phyloP scores from a whole-genome alignment of 35 echinoderm and acorn worm species.

The Apostichopus californicus region DNA sequence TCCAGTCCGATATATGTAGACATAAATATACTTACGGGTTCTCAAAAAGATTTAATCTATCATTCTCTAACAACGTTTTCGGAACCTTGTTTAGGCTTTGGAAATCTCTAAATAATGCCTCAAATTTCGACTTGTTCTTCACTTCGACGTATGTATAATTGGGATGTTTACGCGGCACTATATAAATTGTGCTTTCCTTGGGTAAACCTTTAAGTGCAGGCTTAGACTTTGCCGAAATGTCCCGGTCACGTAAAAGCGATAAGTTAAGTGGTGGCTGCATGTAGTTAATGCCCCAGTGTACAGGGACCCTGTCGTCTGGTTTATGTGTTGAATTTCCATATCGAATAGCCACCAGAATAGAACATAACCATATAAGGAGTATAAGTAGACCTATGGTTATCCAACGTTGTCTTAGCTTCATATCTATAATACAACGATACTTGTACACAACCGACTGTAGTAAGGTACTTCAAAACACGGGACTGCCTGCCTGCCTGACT shows the following conservation, averaged over 20 bases:
- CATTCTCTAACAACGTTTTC: not conserved
- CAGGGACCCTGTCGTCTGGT: not conserved
- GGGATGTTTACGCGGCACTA: not conserved
- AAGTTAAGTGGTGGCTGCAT: not conserved
- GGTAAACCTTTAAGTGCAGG: slow-evolving; percentile 4
- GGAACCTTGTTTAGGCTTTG: slow-evolving; percentile 7
- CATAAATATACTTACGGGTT: not conserved
- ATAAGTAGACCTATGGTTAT: not conserved
- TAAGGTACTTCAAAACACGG: no score
- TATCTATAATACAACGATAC: not conserved
- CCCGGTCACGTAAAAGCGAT: not conserved
- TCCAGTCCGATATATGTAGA: no score
- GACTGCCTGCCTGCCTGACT: no score
- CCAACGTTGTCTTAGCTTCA: slow-evolving; percentile 35
- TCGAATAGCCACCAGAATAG: not conserved
- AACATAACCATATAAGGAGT: slow-evolving; percentile 5
- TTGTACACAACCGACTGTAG: not conserved
- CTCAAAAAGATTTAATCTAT: not conserved
- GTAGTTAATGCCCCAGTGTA: slow-evolving; percentile 13
- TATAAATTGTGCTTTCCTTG: slow-evolving; percentile 23
- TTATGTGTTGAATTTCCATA: slow-evolving; percentile 3
- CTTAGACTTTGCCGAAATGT: not conserved
- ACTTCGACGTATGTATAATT: not conserved
- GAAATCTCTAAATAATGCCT: slow-evolving; percentile 16
- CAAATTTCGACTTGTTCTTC: not conserved